Evolutionary conservation across 2,888 invertebrate genomes (phyloP), one percentile per base, ranked within the genome.

Genomic region (Nomada lathburiana): DNA sequence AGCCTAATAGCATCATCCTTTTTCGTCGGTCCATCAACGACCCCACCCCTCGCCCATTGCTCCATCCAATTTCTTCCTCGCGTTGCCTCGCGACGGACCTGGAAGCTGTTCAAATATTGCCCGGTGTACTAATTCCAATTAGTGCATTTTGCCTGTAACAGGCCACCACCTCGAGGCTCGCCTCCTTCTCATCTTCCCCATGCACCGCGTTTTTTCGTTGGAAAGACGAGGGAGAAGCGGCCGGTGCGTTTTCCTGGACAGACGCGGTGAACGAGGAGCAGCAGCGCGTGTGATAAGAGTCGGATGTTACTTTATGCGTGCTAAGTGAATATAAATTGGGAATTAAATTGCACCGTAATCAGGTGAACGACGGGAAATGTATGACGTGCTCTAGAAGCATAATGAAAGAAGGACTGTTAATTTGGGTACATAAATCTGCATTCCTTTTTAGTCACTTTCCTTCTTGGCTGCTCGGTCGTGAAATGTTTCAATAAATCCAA

Each of bases 1-100:
- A 91, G 88, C 79, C 81, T 91, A 91, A 91, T 88, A 90, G 90
- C 87, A 85, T 87, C 89, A 85, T 89, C 88, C 84, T 87, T 86
- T 87, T 81, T 84, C 82, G 76, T 77, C 81, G 83, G 82, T 88
- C 85, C 84, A 83, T 84, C 88, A 85, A 67, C 83, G 82, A 67
- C 76, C 76, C 65, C 76, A 68, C 65, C 80, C 80, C 20, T 20
- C 78, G 62, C 29, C 76, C 76, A 64, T 68, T 68, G 69, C 76
- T 82, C 76, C 88, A 85, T 87, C 86, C 85, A 87, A 90, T 90
- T 88, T 87, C 90, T 87, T 85, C 82, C 74, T 80, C 59, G 52
- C 73, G 70, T 80, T 77, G 71, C 81, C 47, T 47, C 80, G 68
- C 63, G 47, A 71, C 75, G 67, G 68, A 75, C 70, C 82, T 72